Evolutionary conservation across 2,113 vertebrate species (phyloP).

Genomic region (Tachycineta bicolor): DNA sequence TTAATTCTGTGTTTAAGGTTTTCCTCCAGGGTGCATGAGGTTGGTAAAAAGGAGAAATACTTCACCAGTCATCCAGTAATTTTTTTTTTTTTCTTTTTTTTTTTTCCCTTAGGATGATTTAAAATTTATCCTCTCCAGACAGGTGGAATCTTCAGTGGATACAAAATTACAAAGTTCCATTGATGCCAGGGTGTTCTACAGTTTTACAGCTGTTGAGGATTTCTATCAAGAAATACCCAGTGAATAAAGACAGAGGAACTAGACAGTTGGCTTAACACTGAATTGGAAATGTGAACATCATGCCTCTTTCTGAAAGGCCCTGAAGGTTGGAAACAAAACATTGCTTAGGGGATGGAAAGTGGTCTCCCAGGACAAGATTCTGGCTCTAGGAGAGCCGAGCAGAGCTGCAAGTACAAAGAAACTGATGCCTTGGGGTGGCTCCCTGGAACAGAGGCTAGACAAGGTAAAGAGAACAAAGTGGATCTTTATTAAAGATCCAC

Average conservation of each 20-base stretch:
- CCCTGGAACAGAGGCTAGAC: background rate
- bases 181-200: background rate
- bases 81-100: background rate
- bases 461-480: background rate
- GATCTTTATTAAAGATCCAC: background rate
- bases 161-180: background rate
- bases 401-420: background rate
- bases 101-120: background rate
- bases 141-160: background rate
- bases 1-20: background rate
- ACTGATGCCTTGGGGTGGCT: background rate
- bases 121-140: background rate
- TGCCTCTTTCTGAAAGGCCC: background rate
- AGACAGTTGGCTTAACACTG: background rate
- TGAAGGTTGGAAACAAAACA: background rate
- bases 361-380: background rate
- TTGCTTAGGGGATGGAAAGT: background rate
- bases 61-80: background rate
- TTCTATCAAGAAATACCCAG: background rate
- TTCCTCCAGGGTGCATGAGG: background rate
- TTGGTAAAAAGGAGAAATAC: background rate
- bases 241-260: background rate
- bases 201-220: background rate
- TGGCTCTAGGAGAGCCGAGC: background rate
- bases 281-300: background rate